phyloP scores from a whole-genome alignment of 2,113 vertebrate genomes.

The Malurus elegans region DNA sequence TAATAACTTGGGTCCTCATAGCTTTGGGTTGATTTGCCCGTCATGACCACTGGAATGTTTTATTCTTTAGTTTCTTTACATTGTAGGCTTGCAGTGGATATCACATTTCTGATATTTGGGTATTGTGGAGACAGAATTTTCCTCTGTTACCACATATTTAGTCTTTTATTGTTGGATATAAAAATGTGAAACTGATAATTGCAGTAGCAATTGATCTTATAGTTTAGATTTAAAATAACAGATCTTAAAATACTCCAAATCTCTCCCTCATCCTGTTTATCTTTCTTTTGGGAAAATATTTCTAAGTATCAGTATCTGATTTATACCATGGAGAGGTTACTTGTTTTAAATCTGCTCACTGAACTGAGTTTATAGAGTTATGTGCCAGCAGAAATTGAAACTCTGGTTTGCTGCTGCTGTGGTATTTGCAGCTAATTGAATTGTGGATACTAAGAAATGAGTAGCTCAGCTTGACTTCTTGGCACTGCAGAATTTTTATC shows the following conservation, averaged over 20 bases:
- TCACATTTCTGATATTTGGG: neutral
- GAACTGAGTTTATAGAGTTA: neutral
- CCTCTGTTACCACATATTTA: neutral
- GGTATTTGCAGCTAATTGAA: slow-evolving; percentile 44
- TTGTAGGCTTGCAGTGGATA: neutral
- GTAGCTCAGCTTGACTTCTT: slow-evolving; percentile 46
- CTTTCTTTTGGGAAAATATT: neutral
- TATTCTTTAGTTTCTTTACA: neutral
- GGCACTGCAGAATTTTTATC: slow-evolving; percentile 30
- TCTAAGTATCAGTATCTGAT: neutral
- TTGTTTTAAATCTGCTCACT: neutral
- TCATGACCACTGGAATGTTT: neutral
- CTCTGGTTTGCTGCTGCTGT: slow-evolving; percentile 26
- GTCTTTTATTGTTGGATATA: neutral
- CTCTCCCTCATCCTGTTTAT: neutral
- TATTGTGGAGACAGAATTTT: neutral
- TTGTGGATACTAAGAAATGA: slow-evolving; percentile 30
- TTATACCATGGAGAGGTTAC: neutral
- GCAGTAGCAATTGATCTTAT: neutral
- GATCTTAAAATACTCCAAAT: neutral
- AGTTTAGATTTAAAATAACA: neutral
- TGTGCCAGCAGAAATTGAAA: slow-evolving; percentile 33
- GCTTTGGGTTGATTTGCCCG: neutral
- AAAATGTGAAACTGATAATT: neutral
- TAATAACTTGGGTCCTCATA: neutral